Percentiles rank a stretch among this genome's conserved stretches.
Conservation (phyloP, 2,113 vertebrate species). For the Donacobius atricapilla region DNA sequence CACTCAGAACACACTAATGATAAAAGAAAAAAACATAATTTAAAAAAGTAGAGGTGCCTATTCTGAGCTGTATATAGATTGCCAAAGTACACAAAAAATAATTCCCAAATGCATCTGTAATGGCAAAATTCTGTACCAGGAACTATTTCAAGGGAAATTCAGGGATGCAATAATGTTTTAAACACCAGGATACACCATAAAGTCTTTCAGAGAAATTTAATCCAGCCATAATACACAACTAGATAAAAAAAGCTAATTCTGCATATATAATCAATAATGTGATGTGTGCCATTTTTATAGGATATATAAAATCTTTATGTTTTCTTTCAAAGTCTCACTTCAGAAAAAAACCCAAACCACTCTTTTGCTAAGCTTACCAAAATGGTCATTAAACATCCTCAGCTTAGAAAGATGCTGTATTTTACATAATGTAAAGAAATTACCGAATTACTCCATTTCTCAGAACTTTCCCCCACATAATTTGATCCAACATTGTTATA, state of each 20-base stretch:
- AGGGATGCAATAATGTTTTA: not conserved
- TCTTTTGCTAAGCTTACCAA: not conserved
- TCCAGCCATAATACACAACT: slow-evolving; percentile 9
- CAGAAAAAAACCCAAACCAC: not conserved
- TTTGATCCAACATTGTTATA: not conserved
- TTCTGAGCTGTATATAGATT: not conserved
- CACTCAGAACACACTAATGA: not conserved
- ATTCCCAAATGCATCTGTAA: not conserved
- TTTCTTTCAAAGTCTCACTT: slow-evolving; percentile 12
- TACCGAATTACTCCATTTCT: not conserved
- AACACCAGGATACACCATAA: not conserved
- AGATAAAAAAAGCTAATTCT: slow-evolving; percentile 36
- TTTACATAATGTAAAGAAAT: not conserved
- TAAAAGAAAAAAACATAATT: not conserved
- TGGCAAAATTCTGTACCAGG: not conserved
- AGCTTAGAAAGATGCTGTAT: not conserved
- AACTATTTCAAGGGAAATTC: not conserved
- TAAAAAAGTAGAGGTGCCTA: not conserved
- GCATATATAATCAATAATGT: slow-evolving; percentile 44
- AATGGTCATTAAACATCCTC: not conserved
- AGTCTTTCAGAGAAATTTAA: slow-evolving; percentile 29
- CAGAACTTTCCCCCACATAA: not conserved
- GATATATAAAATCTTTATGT: slow-evolving; percentile 39
- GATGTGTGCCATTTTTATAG: slow-evolving; percentile 11
- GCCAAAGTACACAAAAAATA: not conserved